Conservation (phyloP, 1,140 invertebrate genomes). For the Anastrepha ludens region DNA sequence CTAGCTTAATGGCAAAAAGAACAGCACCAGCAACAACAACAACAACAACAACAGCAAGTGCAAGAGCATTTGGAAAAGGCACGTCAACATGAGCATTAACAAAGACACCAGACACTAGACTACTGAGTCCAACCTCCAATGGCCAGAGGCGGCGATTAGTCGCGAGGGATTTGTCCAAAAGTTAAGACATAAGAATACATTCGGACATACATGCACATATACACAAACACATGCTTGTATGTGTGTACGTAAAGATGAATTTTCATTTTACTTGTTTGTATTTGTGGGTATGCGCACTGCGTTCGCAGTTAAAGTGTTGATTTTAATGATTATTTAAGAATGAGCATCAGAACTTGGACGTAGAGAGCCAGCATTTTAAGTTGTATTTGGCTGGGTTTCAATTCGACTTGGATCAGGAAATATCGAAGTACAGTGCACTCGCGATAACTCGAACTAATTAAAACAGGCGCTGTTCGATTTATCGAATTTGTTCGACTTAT, state of each 20-base stretch:
- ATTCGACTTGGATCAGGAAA: too few relatives aligned
- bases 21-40: background rate
- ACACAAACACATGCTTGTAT: too few relatives aligned
- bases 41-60: background rate
- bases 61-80: background rate
- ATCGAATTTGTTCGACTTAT: too few relatives aligned
- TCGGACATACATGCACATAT: too few relatives aligned
- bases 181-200: slow-evolving; percentile 29
- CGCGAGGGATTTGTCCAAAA: slow-evolving; percentile 45
- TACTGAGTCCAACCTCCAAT: background rate
- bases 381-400: too few relatives aligned
- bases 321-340: slow-evolving; percentile 46
- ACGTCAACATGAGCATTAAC: slow-evolving; percentile 47
- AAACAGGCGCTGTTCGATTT: too few relatives aligned
- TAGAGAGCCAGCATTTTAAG: background rate
- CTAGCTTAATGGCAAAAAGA: slow-evolving; percentile 3
- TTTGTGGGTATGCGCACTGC: too few relatives aligned
- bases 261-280: too few relatives aligned
- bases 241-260: too few relatives aligned
- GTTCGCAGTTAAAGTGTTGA: background rate
- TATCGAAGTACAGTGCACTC: too few relatives aligned
- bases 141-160: slow-evolving; percentile 46
- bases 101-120: background rate
- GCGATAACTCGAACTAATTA: too few relatives aligned
- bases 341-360: background rate